Evolutionary conservation across 2,888 invertebrate genomes (phyloP).

Genomic region (Seira musarum): DNA sequence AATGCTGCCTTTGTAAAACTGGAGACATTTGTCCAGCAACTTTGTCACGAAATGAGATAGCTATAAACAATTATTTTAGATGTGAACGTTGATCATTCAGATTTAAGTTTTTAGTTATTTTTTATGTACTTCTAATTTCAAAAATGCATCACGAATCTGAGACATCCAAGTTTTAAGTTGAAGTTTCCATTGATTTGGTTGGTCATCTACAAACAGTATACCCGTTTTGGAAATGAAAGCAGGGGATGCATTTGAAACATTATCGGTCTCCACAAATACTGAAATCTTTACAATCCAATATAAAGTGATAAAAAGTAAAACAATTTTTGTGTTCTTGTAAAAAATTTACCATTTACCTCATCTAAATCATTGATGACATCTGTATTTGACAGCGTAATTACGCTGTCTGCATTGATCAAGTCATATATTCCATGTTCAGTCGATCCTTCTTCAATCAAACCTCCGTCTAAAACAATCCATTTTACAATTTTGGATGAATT

Average conservation of each 20-base stretch:
- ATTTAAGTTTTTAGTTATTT: too few relatives aligned
- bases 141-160: too few relatives aligned
- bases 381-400: slow-evolving; percentile 7
- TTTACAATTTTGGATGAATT: too few relatives aligned
- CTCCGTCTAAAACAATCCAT: slow-evolving; percentile 46
- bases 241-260: slow-evolving; percentile 19
- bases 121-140: too few relatives aligned
- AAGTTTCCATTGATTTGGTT: too few relatives aligned
- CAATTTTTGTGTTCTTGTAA: not conserved
- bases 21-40: too few relatives aligned
- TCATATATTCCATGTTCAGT: not conserved
- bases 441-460: not conserved
- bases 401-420: not conserved
- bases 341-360: not conserved
- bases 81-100: too few relatives aligned
- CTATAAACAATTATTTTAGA: too few relatives aligned
- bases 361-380: not conserved
- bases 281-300: not conserved
- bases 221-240: slow-evolving; percentile 11
- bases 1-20: too few relatives aligned
- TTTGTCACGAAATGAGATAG: too few relatives aligned
- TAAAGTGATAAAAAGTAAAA: not conserved
- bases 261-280: slow-evolving; percentile 22
- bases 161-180: too few relatives aligned
- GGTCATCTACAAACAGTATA: not conserved